A percentile compares a stretch with the other conserved stretches of the same genome.
phyloP scores from a whole-genome alignment of 2,888 invertebrate genomes.

The Heliconius sara region DNA sequence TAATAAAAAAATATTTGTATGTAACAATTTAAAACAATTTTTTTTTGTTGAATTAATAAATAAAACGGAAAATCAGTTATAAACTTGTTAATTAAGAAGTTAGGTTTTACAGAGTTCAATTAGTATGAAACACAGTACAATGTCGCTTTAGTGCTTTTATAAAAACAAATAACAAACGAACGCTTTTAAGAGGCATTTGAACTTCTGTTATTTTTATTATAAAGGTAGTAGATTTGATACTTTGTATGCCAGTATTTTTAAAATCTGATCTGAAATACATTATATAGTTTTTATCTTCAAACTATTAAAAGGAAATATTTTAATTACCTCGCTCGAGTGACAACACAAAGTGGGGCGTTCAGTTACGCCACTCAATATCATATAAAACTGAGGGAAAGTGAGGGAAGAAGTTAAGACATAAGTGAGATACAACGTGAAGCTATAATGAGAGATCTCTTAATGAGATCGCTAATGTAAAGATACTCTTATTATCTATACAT shows the following conservation, averaged over 20 bases:
- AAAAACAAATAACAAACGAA: not conserved
- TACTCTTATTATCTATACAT: too few species aligned
- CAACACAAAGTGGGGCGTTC: not conserved
- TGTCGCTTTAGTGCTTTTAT: not conserved
- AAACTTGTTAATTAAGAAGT: not conserved
- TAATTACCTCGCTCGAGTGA: too few species aligned
- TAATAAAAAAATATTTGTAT: not conserved
- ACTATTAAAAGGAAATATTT: too few species aligned
- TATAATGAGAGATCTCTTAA: too few species aligned
- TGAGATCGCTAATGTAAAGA: too few species aligned
- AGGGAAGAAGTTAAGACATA: too few species aligned
- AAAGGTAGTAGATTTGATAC: not conserved
- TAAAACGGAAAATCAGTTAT: too few species aligned
- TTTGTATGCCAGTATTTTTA: not conserved
- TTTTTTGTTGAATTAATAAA: too few species aligned
- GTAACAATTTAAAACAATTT: too few species aligned
- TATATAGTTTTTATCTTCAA: not conserved
- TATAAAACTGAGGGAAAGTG: too few species aligned
- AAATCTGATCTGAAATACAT: not conserved
- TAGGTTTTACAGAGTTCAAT: not conserved
- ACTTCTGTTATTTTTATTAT: not conserved
- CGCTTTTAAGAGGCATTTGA: not conserved
- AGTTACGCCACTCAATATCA: not conserved
- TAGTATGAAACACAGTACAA: conserved; percentile 1
- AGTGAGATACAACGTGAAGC: too few species aligned